Base-by-base conservation (phyloP, 2,113 vertebrate genomes). In the Scatophagus argus region DNA sequence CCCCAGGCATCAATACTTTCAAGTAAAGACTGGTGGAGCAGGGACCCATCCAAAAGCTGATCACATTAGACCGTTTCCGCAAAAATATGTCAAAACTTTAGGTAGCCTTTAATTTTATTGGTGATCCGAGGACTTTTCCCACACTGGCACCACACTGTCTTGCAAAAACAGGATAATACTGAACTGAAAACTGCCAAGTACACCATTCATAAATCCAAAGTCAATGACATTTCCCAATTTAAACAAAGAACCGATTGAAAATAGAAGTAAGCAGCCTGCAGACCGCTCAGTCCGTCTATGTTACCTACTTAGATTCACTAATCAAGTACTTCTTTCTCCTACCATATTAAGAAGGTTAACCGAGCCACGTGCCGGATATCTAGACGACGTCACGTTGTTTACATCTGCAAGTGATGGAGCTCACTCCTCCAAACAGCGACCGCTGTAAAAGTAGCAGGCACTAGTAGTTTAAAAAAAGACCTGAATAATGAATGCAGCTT, bases 351-450 rank as follows among this genome's bases (percentile, higher is more conserved):
- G 44, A 32, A 27, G 66, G 49, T 71, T 74, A 81, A 62, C 46
- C 13, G 19, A 71, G 32, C 77, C 91, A 93, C 86, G 88, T 92
- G 91, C 76, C 73, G 55, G 55, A 65, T 71, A 68, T 44, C 82
- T 2, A 46, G 55, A 12, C 75, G 43, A 94, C 90, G 91, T 93
- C 92, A 93, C 82, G 78, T 79, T 94, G 93, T 95, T 94, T 94
- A 94, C 91, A 91, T 92, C 84, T 75, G 78, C 39, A 87, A 59
- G 79, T 62, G 72, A 74, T 27, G 27, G 70, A 77, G 41, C 31
- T 79, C 65, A 67, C 62, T 54, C 51, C 59, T 47, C 34, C 58
- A 69, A 69, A 59, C 58, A 46, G 16, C 4, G 27, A 64, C 29
- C 44, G 8, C 47, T 36, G 25, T 41, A 12, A 49, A 19, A 47